phyloP scores from a whole-genome alignment of 2,113 vertebrate species.

The Clarias magur region DNA sequence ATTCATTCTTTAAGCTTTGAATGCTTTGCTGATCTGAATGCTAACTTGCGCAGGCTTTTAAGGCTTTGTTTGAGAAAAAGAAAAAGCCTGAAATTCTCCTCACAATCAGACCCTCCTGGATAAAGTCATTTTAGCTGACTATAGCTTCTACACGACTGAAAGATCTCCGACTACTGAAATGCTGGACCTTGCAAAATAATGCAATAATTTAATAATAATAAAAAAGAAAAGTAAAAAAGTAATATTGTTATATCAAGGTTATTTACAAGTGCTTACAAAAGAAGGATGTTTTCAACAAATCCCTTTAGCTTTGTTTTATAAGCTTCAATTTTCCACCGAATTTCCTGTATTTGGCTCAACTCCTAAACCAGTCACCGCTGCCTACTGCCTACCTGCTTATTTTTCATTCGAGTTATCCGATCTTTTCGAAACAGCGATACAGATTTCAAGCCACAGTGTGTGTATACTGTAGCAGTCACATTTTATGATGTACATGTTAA shows the following conservation, averaged over 20 bases:
- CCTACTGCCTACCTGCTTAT: not conserved
- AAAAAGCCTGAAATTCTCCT: not conserved
- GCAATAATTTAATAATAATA: not conserved
- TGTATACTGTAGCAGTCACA: not conserved
- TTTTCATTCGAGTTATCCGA: not conserved
- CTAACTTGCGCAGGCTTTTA: not conserved
- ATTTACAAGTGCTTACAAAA: constrained; percentile 26
- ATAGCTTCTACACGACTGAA: not conserved
- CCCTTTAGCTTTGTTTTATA: not conserved
- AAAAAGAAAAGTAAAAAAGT: not conserved
- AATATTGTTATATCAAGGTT: not conserved
- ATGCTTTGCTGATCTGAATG: constrained; percentile 3
- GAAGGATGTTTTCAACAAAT: not conserved
- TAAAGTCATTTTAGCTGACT: not conserved
- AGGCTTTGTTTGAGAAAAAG: not conserved
- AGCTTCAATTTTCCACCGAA: not conserved
- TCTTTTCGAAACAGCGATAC: not conserved
- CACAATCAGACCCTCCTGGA: too few relatives aligned
- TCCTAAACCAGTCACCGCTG: not conserved
- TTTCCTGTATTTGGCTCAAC: not conserved
- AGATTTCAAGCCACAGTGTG: not conserved
- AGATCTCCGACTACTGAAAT: constrained; percentile 10
- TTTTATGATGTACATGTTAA: not conserved
- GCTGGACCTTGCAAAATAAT: constrained; percentile 18
- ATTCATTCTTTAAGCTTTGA: not conserved